A percentile compares a stretch with the other conserved stretches of the same genome.
These are phyloP conservation scores for Nephrocerus scutellatus DNA, from an alignment of 2,888 invertebrate species.

Conservation along the genomic window DNA sequence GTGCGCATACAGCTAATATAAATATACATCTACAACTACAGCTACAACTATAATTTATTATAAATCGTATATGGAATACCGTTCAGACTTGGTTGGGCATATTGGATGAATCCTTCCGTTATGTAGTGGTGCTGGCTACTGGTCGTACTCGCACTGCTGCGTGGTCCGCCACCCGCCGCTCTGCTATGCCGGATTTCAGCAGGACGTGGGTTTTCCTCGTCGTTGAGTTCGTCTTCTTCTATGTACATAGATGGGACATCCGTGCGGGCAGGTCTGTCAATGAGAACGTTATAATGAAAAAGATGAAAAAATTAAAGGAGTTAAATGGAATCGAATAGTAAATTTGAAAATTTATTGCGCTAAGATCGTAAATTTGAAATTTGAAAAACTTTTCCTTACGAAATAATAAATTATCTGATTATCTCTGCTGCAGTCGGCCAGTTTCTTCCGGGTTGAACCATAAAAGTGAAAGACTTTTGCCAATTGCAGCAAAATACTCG, in stretches of 20 bases:
- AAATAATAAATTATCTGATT: no score
- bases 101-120: constrained; percentile 49
- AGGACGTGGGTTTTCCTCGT: constrained; percentile 39
- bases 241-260: constrained; percentile 49
- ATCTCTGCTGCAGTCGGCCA: no score
- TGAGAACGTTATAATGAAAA: no score
- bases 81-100: constrained; percentile 48
- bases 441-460: no score
- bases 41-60: constrained; percentile 38
- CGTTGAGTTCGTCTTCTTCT: constrained; percentile 46
- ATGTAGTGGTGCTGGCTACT: constrained; percentile 45
- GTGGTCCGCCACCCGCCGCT: constrained; percentile 30
- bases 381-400: no score
- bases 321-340: no score
- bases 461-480: no score
- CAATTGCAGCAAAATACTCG: no score
- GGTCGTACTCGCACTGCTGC: constrained; percentile 29
- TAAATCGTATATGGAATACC: constrained; percentile 47
- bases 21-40: constrained; percentile 7
- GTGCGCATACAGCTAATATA: constrained; percentile 9
- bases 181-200: constrained; percentile 31
- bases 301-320: constrained; percentile 13
- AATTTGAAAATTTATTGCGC: no score
- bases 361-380: no score
- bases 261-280: constrained; percentile 46